These are phyloP conservation scores for Geotrupes spiniger DNA, from an alignment of 2,888 invertebrate species.

Conservation along the genomic window DNA sequence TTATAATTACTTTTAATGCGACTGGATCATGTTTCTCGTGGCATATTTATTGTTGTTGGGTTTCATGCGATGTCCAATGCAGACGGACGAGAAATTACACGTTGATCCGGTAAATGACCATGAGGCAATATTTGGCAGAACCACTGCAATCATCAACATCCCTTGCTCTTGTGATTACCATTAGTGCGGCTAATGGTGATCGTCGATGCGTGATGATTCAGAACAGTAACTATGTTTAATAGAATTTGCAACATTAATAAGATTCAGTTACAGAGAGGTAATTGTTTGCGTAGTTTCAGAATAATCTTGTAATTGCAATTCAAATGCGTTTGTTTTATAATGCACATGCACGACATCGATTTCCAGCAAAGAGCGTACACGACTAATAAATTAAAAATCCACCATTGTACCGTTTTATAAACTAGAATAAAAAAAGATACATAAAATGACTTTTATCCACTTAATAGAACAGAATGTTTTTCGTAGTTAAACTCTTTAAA, in stretches of 20 bases:
- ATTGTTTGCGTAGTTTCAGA: conserved; percentile 3
- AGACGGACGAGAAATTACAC: conserved; percentile 11
- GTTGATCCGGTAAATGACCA: conserved; percentile 20
- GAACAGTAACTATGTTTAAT: conserved; percentile 22
- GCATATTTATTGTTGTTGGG: conserved; percentile 44
- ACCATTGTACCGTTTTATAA: too few species aligned
- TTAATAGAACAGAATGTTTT: too few species aligned
- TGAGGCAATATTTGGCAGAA: conserved; percentile 22
- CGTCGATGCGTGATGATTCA: conserved; percentile 40
- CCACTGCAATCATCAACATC: conserved; percentile 28
- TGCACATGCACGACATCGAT: too few species aligned
- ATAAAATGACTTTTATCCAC: too few species aligned
- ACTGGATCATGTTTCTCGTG: conserved; percentile 45
- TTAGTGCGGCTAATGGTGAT: conserved; percentile 40
- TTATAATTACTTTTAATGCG: conserved; percentile 49
- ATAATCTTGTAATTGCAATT: conserved; percentile 3
- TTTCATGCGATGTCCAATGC: conserved; percentile 23
- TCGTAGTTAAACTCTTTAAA: too few species aligned
- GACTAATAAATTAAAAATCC: too few species aligned
- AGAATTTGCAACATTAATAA: conserved; percentile 21
- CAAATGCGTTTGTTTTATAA: background rate
- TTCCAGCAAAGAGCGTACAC: too few species aligned
- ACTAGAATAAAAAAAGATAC: too few species aligned
- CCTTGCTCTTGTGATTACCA: conserved; percentile 38
- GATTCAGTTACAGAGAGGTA: conserved; percentile 5